These are phyloP conservation scores for Cavia aperea DNA, from an alignment of 2,113 vertebrate genomes.

Conservation along the genomic window DNA sequence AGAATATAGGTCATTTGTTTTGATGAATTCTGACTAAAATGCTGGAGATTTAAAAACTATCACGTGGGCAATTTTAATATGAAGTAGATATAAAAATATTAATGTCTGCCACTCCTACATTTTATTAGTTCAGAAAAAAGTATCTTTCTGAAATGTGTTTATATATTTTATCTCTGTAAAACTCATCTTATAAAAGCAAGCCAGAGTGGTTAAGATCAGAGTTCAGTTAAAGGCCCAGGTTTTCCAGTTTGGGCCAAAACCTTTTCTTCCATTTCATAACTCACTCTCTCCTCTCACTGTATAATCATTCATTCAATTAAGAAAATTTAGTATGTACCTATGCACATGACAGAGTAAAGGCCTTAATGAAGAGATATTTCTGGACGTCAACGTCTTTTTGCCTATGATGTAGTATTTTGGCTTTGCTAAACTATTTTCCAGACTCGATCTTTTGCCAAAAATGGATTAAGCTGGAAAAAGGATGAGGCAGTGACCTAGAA, in stretches of 20 bases:
- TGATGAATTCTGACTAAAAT: slow-evolving; percentile 38
- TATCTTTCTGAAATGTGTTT: background rate
- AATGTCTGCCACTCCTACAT: background rate
- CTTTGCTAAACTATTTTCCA: background rate
- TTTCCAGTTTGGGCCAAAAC: background rate
- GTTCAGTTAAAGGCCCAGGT: background rate
- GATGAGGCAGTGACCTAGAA: background rate
- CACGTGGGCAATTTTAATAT: background rate
- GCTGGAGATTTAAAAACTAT: background rate
- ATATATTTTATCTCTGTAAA: background rate
- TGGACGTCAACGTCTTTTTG: background rate
- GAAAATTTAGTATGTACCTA: background rate
- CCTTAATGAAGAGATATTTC: background rate
- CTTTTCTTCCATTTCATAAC: background rate
- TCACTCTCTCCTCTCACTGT: background rate
- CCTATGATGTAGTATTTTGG: background rate
- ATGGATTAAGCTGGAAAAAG: background rate
- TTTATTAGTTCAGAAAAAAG: slow-evolving; percentile 18
- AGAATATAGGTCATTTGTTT: slow-evolving; percentile 30
- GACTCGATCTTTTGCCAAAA: slow-evolving; percentile 16
- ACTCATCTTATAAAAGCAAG: background rate
- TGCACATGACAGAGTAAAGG: background rate
- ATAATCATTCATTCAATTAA: background rate
- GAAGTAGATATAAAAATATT: background rate
- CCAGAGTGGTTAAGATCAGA: background rate